These are phyloP conservation scores for Chaetorhynchus papuensis DNA, from an alignment of 2,113 vertebrate genomes.

Conservation along the genomic window DNA sequence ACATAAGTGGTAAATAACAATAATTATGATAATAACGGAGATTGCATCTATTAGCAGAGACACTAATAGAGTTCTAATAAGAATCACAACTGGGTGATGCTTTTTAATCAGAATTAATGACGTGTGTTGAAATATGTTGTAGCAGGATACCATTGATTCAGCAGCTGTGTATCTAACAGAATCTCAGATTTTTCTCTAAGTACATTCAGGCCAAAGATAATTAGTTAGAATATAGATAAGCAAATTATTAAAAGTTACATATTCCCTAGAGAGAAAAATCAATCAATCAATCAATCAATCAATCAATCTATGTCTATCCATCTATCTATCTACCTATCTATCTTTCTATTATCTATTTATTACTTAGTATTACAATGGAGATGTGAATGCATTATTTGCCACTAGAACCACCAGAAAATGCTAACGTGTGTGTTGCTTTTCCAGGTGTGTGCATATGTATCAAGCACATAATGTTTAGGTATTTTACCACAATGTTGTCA, in stretches of 20 bases:
- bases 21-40: constrained; percentile 49
- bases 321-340: background rate
- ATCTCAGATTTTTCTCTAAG: background rate
- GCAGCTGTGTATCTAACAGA: background rate
- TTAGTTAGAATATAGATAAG: background rate
- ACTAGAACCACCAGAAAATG: background rate
- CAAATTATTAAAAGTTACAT: background rate
- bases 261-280: background rate
- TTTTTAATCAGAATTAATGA: constrained; percentile 54
- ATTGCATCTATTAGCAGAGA: constrained; percentile 44
- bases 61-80: constrained; percentile 42
- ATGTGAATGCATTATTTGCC: background rate
- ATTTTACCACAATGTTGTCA: background rate
- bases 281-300: too few species aligned
- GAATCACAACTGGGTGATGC: constrained; percentile 45
- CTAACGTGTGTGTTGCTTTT: accelerated
- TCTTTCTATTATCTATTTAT: background rate
- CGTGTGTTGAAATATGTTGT: background rate
- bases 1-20: constrained; percentile 53
- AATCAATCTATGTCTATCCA: accelerated
- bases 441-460: background rate
- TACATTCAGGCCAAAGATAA: background rate
- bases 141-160: background rate
- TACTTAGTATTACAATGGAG: background rate
- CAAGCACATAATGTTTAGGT: background rate